Evolutionary conservation across 2,888 invertebrate species (phyloP).

Genomic region (Cheilosia impressa): DNA sequence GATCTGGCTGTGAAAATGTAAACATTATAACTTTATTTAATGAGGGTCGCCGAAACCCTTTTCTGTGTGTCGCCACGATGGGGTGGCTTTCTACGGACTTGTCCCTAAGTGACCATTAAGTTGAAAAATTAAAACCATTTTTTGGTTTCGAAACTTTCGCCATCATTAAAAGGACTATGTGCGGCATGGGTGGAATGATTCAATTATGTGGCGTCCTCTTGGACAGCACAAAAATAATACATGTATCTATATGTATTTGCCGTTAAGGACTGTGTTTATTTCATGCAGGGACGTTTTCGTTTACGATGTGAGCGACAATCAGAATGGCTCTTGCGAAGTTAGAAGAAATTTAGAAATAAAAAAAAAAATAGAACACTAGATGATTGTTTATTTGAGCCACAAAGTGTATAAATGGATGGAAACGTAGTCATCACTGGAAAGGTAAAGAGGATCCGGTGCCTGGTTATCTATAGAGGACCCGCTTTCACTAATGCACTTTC

Average conservation of each 20-base stretch:
- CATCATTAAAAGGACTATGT: conserved; percentile 60
- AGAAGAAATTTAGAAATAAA: too few relatives aligned
- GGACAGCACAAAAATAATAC: neutral
- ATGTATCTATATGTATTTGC: neutral
- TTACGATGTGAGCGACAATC: neutral
- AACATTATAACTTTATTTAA: conserved; percentile 75
- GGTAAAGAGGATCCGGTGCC: too few relatives aligned
- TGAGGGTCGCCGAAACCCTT: conserved; percentile 66
- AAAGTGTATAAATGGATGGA: too few relatives aligned
- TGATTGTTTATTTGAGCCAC: too few relatives aligned
- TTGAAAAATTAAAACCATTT: conserved; percentile 75
- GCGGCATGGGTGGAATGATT: conserved; percentile 63
- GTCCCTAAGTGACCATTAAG: conserved; percentile 74
- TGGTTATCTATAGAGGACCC: too few relatives aligned
- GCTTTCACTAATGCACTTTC: too few relatives aligned
- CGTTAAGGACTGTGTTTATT: neutral
- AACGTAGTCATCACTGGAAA: too few relatives aligned
- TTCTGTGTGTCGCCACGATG: neutral
- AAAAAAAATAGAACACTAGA: too few relatives aligned
- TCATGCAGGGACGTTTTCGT: neutral
- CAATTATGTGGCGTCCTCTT: conserved; percentile 63
- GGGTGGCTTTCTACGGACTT: conserved; percentile 19
- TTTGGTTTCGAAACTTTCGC: conserved; percentile 71
- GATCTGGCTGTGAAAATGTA: conserved; percentile 43
- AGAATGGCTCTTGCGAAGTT: too few relatives aligned